Evolutionary conservation across 2,113 vertebrate genomes (phyloP).

Genomic region (Strigops habroptila): DNA sequence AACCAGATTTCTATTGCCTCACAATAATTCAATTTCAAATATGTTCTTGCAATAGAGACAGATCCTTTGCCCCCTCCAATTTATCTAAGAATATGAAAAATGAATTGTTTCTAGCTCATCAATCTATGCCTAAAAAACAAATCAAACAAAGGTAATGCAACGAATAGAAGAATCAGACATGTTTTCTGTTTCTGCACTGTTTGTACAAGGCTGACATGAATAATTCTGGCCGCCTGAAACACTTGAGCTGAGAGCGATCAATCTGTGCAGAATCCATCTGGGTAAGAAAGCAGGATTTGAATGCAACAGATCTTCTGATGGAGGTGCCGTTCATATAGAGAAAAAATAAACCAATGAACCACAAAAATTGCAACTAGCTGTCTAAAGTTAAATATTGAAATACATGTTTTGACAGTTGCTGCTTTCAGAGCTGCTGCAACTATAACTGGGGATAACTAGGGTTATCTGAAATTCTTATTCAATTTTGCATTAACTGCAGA

Average conservation of each 20-base stretch:
- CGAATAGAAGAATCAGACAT: background rate
- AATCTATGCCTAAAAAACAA: background rate
- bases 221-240: background rate
- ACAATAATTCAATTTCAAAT: background rate
- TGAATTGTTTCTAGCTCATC: background rate
- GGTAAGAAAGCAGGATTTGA: background rate
- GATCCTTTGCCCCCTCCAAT: background rate
- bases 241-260: background rate
- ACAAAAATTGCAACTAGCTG: background rate
- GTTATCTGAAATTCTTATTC: background rate
- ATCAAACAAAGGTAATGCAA: background rate
- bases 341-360: background rate
- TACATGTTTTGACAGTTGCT: background rate
- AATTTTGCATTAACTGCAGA: background rate
- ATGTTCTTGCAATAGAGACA: background rate
- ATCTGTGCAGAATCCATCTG: background rate
- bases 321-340: background rate
- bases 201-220: background rate
- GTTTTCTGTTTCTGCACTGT: background rate
- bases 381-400: background rate
- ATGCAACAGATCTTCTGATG: background rate
- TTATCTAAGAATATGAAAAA: conserved; percentile 7
- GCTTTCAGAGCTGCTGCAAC: background rate
- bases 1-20: background rate
- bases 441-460: background rate